These are phyloP conservation scores for Poeciliopsis turneri DNA, from an alignment of 2,797 vertebrate genomes.

Conservation along the genomic window DNA sequence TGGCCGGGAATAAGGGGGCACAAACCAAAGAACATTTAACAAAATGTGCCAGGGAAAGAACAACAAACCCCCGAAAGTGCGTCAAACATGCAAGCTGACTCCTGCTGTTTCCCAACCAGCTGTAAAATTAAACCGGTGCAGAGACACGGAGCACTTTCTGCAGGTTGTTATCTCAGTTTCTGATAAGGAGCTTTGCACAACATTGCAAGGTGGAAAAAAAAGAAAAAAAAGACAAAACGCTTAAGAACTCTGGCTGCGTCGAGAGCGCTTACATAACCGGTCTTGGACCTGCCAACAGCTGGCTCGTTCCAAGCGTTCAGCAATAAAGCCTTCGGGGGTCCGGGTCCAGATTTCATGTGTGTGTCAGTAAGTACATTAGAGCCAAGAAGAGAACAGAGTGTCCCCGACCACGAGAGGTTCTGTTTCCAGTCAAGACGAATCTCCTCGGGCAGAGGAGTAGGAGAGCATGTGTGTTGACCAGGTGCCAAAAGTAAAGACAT, in stretches of 20 bases:
- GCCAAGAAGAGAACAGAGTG: conserved; percentile 48
- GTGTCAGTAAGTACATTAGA: conserved; percentile 43
- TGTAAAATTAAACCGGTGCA: conserved; percentile 42
- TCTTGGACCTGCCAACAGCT: conserved; percentile 61
- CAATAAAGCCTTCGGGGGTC: conserved; percentile 41
- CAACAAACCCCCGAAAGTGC: conserved; percentile 18
- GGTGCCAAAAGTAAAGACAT: conserved; percentile 40
- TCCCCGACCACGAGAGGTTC: conserved; percentile 41
- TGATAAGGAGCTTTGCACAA: conserved; percentile 65
- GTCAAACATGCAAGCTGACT: conserved; percentile 47
- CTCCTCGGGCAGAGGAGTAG: conserved; percentile 41
- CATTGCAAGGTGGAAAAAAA: conserved; percentile 27
- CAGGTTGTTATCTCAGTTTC: conserved; percentile 69
- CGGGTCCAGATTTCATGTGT: conserved; percentile 64
- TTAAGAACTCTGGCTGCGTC: conserved; percentile 20
- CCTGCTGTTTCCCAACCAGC: conserved; percentile 43
- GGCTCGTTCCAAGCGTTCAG: conserved; percentile 47
- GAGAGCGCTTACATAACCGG: conserved; percentile 67
- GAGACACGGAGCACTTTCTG: conserved; percentile 52
- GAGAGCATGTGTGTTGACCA: conserved; percentile 46
- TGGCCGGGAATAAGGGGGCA: conserved; percentile 19
- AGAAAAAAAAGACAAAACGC: background rate
- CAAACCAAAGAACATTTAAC: conserved; percentile 36
- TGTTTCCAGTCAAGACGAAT: conserved; percentile 50
- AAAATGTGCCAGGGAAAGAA: conserved; percentile 23